Conservation (phyloP, 2,888 invertebrate genomes). For the Aspidiotus destructor region DNA sequence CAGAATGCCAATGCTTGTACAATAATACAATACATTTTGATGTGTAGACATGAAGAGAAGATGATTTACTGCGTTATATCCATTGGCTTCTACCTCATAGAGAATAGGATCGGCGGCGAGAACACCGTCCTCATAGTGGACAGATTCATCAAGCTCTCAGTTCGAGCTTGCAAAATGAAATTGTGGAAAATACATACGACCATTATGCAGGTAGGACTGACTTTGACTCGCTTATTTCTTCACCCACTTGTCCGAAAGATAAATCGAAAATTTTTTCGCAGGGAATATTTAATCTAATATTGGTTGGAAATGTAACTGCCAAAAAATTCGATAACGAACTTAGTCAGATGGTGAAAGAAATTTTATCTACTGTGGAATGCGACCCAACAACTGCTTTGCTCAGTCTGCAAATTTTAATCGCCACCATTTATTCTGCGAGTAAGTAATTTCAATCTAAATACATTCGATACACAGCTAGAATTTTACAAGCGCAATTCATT, state of each 20-base stretch:
- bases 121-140: conserved; percentile 17
- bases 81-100: conserved; percentile 63
- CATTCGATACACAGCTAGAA: background rate
- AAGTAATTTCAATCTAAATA: background rate
- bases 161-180: conserved; percentile 25
- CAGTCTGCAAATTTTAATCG: conserved; percentile 21
- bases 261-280: background rate
- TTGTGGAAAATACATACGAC: conserved; percentile 18
- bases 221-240: background rate
- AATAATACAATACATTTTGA: no score
- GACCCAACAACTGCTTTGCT: background rate
- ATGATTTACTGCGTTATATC: conserved; percentile 58
- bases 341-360: conserved; percentile 22
- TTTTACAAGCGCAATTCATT: background rate
- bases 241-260: background rate
- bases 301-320: conserved; percentile 7
- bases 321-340: conserved; percentile 12
- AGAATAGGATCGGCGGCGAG: conserved; percentile 45
- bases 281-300: conserved; percentile 27
- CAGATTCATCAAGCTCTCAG: conserved; percentile 18
- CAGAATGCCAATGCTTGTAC: no score
- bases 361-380: conserved; percentile 12
- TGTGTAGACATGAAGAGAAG: conserved; percentile 46
- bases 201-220: conserved; percentile 25
- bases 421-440: conserved; percentile 22